Base-by-base conservation (phyloP, 2,113 vertebrate genomes). In the Vulpes vulpes region DNA sequence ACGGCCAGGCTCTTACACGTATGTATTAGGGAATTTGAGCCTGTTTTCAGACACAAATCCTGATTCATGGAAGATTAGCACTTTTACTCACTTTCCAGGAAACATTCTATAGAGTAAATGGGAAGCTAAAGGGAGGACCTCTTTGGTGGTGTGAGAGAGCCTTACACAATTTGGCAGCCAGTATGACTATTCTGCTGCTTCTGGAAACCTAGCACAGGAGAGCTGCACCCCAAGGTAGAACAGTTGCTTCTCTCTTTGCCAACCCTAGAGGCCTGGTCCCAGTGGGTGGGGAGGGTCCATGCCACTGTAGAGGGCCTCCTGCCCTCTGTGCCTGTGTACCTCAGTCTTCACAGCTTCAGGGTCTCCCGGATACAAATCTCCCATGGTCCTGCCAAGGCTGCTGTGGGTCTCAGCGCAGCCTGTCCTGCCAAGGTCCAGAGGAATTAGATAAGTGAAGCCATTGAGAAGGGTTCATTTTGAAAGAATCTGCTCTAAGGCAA, bases 21-120 rank as follows among this genome's bases (percentile, higher is more conserved):
- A 38, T 60, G 89, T 57, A 86, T 30, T n/a, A 92, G 27, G n/a
- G 64, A 89, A 64, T 94, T 43, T 64, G 20, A 91, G 35, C 17
- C 38, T 65, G 2, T n/a, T 57, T 94, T 96, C 53, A 76, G 62
- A 86, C 22, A 74, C 65, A 88, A 88, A 74, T 64, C 16, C 57
- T 80, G 73, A 92, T 35, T 84, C 81, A 17, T 32, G 55, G 76
- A 81, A 49, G 30, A 19, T 55, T 81, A 88, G 23, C 32, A 16
- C 55, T 73, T 95, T 43, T 32, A 76, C 8, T 78, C 32, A 67
- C 55, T 95, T 94, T 91, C 64, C 30, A 94, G 80, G 78, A 97
- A 92, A 81, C 27, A 35, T 64, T 89, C 55, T 65, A 1, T 55
- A 80, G 64, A 86, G 23, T 22, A 30, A 53, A 23, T 51, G 16